These are phyloP conservation scores for Didymodactylos carnosus DNA, from an alignment of 2,888 invertebrate genomes.

Conservation along the genomic window DNA sequence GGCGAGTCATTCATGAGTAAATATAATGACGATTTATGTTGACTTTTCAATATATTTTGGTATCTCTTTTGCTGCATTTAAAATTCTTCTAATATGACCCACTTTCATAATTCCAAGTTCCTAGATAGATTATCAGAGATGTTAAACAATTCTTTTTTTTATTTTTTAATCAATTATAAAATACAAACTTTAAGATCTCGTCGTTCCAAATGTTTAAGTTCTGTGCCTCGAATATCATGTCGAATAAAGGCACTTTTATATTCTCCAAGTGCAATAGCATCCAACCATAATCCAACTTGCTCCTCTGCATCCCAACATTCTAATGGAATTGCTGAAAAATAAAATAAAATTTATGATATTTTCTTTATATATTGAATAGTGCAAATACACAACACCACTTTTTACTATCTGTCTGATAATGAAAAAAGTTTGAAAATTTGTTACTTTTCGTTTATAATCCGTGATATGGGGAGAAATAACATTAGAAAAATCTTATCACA, in stretches of 20 bases:
- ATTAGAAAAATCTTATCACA: no score
- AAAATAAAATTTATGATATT: neutral
- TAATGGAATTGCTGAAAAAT: constrained; percentile 26
- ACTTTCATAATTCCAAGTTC: constrained; percentile 82
- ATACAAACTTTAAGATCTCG: constrained; percentile 40
- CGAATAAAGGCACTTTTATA: constrained; percentile 71
- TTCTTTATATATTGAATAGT: no score
- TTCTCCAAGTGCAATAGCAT: constrained; percentile 63
- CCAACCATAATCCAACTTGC: constrained; percentile 73
- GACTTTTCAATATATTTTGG: constrained; percentile 10
- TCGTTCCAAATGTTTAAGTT: constrained; percentile 62
- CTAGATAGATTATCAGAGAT: constrained; percentile 38
- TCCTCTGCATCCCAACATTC: constrained; percentile 62
- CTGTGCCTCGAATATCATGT: constrained; percentile 75
- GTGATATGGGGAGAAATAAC: no score
- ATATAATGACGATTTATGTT: constrained; percentile 6
- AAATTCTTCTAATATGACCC: constrained; percentile 79
- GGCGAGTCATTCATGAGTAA: no score
- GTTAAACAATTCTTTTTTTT: neutral
- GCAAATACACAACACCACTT: no score
- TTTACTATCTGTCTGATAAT: no score
- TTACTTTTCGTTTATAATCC: no score
- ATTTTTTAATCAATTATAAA: neutral
- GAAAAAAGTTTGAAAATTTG: no score
- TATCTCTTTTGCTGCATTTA: constrained; percentile 71